phyloP scores from a whole-genome alignment of 2,888 invertebrate species.

The Luffia ferchaultella region DNA sequence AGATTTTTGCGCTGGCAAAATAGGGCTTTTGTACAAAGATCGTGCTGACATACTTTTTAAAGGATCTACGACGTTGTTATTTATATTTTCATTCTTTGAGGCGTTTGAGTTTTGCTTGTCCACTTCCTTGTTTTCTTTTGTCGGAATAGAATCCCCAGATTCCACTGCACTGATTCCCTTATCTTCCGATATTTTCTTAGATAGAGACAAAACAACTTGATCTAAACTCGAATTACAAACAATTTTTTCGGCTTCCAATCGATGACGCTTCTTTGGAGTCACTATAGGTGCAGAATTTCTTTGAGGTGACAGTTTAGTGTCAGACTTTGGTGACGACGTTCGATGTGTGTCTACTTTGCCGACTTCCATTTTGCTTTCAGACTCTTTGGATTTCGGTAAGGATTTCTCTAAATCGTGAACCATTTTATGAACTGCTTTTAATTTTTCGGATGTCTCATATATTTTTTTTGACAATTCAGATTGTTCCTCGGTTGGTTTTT shows the following conservation, averaged over 20 bases:
- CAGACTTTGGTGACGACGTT: constrained; percentile 42
- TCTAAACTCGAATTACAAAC: constrained; percentile 44
- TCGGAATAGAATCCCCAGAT: not conserved
- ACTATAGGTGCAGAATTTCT: constrained; percentile 59
- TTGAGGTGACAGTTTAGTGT: constrained; percentile 39
- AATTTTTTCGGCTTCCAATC: constrained; percentile 68
- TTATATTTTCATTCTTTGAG: constrained; percentile 29
- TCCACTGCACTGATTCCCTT: constrained; percentile 18
- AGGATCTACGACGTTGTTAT: constrained; percentile 39
- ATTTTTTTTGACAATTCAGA: constrained; percentile 59
- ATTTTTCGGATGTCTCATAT: constrained; percentile 57
- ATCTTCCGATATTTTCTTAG: constrained; percentile 54
- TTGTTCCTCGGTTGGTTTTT: constrained; percentile 46
- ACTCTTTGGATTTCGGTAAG: constrained; percentile 46
- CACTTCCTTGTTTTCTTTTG: constrained; percentile 1
- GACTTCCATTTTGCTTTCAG: constrained; percentile 33
- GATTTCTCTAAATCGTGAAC: constrained; percentile 53
- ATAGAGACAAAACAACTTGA: constrained; percentile 55
- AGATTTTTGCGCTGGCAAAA: constrained; percentile 56
- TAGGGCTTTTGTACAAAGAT: constrained; percentile 53
- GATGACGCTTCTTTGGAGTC: constrained; percentile 78
- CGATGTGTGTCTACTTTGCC: constrained; percentile 36
- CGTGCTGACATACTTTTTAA: constrained; percentile 57
- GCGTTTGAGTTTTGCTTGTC: constrained; percentile 10
- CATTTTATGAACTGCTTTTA: constrained; percentile 58